Evolutionary conservation across 2,888 invertebrate genomes (phyloP).

Genomic region (Psylliodes chrysocephalus): DNA sequence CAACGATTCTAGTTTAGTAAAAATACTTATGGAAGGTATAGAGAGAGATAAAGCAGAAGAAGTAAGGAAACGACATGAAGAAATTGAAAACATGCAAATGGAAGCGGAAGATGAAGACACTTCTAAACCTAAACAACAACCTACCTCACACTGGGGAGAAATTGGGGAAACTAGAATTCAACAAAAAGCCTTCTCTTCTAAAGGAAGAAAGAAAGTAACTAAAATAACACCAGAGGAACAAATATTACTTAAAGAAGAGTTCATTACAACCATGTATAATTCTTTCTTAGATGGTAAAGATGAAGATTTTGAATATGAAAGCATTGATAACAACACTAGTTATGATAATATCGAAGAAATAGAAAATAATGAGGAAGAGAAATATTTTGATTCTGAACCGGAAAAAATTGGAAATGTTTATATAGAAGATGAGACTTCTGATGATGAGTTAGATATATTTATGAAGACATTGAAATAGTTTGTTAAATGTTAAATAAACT

Average conservation of each 20-base stretch:
- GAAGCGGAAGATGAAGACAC: constrained; percentile 58
- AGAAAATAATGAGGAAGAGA: constrained; percentile 87
- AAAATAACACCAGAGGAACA: constrained; percentile 66
- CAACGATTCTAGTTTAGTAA: constrained; percentile 73
- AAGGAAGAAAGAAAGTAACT: constrained; percentile 31
- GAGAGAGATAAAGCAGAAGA: constrained; percentile 77
- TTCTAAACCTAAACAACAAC: constrained; percentile 44
- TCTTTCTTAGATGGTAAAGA: constrained; percentile 87
- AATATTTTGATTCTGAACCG: constrained; percentile 88
- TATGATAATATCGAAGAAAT: constrained; percentile 81
- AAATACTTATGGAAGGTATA: constrained; percentile 82
- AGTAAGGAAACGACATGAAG: constrained; percentile 71
- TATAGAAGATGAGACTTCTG: constrained; percentile 55
- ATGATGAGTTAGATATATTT: constrained; percentile 79
- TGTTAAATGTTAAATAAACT: background rate
- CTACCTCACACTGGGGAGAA: constrained; percentile 55
- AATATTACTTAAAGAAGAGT: constrained; percentile 79
- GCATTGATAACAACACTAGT: constrained; percentile 82
- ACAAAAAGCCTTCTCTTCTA: constrained; percentile 44
- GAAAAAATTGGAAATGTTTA: constrained; percentile 65
- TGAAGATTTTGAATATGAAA: constrained; percentile 82
- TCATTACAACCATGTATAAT: constrained; percentile 84
- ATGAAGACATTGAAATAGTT: constrained; percentile 70
- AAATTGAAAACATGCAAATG: constrained; percentile 68
- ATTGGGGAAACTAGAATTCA: constrained; percentile 52